Evolutionary conservation across 2,113 vertebrate species (phyloP).

Genomic region (Nyctibius bracteatus): DNA sequence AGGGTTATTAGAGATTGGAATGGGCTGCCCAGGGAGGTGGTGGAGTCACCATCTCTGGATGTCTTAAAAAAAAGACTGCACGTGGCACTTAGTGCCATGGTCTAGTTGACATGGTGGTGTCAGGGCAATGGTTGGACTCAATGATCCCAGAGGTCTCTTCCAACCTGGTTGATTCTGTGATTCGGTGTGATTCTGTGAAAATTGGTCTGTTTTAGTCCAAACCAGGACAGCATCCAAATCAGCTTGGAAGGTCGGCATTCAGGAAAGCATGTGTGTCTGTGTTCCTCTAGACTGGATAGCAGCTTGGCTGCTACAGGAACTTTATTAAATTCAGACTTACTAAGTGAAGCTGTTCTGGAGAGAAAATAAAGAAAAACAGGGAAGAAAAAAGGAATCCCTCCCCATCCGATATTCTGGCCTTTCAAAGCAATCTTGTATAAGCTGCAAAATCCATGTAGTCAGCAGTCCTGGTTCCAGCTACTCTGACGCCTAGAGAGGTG

Average conservation of each 20-base stretch:
- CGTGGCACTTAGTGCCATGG: too few relatives aligned
- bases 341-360: neutral
- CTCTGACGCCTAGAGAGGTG: neutral
- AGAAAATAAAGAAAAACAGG: neutral
- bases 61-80: too few relatives aligned
- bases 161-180: too few relatives aligned
- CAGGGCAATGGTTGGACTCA: too few relatives aligned
- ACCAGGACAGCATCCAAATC: too few relatives aligned
- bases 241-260: neutral
- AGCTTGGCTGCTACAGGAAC: neutral
- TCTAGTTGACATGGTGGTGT: too few relatives aligned
- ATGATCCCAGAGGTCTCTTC: too few relatives aligned
- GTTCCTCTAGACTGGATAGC: neutral
- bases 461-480: neutral
- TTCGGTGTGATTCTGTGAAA: too few relatives aligned
- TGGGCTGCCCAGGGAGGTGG: too few relatives aligned
- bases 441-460: neutral
- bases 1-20: too few relatives aligned
- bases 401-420: neutral
- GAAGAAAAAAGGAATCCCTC: neutral
- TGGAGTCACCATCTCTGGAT: too few relatives aligned
- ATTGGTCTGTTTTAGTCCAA: too few relatives aligned
- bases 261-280: neutral
- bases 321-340: neutral
- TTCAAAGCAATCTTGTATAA: neutral